Evolutionary conservation across 2,113 vertebrate species (phyloP).

Genomic region (Arenaria interpres): DNA sequence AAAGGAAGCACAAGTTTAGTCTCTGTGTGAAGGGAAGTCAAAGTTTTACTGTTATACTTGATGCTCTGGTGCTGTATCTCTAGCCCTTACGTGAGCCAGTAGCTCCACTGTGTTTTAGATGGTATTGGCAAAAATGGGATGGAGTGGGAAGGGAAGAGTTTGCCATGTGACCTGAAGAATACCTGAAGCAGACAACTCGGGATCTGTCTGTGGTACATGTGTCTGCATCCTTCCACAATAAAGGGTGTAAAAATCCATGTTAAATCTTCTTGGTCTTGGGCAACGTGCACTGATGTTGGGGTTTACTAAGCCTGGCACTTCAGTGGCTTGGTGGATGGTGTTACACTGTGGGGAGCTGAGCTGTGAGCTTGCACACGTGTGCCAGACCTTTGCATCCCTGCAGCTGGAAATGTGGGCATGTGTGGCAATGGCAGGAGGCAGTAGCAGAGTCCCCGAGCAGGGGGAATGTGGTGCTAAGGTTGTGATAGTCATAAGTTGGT

Average conservation of each 20-base stretch:
- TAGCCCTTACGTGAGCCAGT: background rate
- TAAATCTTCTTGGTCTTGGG: background rate
- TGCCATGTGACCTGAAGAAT: background rate
- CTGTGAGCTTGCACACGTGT: rapidly evolving
- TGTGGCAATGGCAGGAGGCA: background rate
- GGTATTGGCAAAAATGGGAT: background rate
- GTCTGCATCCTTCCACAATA: background rate
- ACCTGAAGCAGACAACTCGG: background rate
- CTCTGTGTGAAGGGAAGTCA: rapidly evolving
- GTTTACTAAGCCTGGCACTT: background rate
- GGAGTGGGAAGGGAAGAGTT: background rate
- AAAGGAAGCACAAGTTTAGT: background rate
- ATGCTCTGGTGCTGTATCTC: background rate
- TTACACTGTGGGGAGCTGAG: rapidly evolving
- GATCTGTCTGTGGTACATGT: background rate
- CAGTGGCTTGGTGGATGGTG: rapidly evolving
- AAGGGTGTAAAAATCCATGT: background rate
- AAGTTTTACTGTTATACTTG: background rate
- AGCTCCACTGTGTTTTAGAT: background rate
- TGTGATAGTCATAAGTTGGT: background rate
- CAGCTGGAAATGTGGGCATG: rapidly evolving
- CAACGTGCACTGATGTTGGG: rapidly evolving
- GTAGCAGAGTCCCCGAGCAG: too few species aligned
- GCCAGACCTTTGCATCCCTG: too few species aligned
- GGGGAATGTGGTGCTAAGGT: too few species aligned